Evolutionary conservation across 1,140 invertebrate species (phyloP).

Genomic region (Megathymus violae): DNA sequence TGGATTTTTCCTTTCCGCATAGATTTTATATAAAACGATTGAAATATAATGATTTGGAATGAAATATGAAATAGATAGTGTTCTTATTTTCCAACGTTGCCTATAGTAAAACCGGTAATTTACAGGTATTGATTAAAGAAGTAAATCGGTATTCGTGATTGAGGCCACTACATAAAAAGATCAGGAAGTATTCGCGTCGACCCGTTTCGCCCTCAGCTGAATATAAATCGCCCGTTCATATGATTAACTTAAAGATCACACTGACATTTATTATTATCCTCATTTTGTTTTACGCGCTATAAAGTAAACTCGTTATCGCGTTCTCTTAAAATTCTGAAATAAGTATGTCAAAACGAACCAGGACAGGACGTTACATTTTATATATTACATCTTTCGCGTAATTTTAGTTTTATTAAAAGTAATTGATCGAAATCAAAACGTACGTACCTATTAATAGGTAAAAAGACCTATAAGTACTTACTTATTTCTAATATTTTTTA

Average conservation of each 20-base stretch:
- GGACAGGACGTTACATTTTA: too few species aligned
- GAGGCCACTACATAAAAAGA: slow-evolving; percentile 54
- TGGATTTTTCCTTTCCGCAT: too few species aligned
- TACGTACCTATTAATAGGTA: too few species aligned
- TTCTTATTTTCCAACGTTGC: slow-evolving; percentile 15
- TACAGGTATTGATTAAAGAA: slow-evolving; percentile 32
- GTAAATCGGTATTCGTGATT: slow-evolving; percentile 41
- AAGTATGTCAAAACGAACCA: not conserved
- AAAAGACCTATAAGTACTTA: too few species aligned
- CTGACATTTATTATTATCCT: slow-evolving; percentile 75
- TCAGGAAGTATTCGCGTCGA: slow-evolving; percentile 67
- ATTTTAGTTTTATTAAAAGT: too few species aligned
- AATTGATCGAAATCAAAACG: too few species aligned
- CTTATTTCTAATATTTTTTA: too few species aligned
- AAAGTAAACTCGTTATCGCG: slow-evolving; percentile 6
- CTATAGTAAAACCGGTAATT: slow-evolving; percentile 14
- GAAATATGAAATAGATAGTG: not conserved
- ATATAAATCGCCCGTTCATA: slow-evolving; percentile 57
- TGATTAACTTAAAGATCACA: slow-evolving; percentile 71
- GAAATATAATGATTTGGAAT: not conserved
- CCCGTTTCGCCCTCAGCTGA: slow-evolving; percentile 67
- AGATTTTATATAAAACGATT: not conserved
- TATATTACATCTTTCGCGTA: too few species aligned
- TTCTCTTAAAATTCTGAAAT: not conserved
- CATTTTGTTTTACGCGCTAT: slow-evolving; percentile 17